phyloP scores from a whole-genome alignment of 2,113 vertebrate genomes.

The Chitala chitala region DNA sequence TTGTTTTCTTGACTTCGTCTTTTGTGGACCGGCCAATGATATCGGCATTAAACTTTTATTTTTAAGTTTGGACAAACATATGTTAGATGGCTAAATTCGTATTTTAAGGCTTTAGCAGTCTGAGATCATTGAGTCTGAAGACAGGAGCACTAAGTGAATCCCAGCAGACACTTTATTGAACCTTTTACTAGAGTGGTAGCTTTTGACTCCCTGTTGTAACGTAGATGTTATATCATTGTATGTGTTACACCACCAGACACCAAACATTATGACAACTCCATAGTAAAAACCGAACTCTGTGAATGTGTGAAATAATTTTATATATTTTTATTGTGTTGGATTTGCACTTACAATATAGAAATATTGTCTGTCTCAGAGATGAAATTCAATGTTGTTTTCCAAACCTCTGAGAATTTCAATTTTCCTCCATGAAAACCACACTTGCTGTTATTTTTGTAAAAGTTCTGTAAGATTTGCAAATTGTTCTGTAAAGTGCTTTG shows the following conservation, averaged over 20 bases:
- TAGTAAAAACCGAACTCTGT: no score
- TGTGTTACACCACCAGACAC: neutral
- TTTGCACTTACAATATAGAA: neutral
- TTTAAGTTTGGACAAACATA: no score
- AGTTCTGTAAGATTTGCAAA: no score
- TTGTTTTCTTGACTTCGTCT: no score
- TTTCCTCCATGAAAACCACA: no score
- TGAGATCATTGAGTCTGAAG: no score
- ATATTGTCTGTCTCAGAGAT: neutral
- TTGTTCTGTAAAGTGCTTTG: no score
- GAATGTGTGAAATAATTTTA: no score
- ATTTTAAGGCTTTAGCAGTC: no score
- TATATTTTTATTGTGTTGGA: constrained; percentile 3
- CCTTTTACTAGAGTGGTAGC: neutral
- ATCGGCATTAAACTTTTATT: no score
- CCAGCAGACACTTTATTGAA: neutral
- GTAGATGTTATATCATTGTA: neutral
- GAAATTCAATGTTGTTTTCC: neutral
- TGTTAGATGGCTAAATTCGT: no score
- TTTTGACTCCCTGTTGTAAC: neutral
- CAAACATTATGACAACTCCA: neutral
- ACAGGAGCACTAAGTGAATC: neutral
- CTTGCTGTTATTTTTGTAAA: constrained; percentile 1
- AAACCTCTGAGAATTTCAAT: neutral
- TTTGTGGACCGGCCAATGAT: no score